Evolutionary conservation across 2,797 vertebrate genomes (phyloP), one percentile per base, ranked within the genome.

Genomic region (Pantherophis vulpinus): DNA sequence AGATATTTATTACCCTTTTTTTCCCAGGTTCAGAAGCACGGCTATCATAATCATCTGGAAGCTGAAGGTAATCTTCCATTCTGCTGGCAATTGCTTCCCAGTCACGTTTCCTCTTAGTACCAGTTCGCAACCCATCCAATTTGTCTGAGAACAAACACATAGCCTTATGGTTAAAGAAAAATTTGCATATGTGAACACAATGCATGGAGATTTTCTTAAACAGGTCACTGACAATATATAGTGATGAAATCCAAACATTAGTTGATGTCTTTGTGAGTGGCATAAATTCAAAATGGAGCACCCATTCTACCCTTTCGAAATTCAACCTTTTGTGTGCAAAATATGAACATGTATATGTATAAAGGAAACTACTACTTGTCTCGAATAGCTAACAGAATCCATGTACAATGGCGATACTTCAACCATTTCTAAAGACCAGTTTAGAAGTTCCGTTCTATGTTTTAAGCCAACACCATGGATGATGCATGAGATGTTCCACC

Each of bases 41-140:
- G 58, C 98, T 98, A 93, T 99, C 99, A 95, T 99, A 99, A 96
- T 99, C 99, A 93, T 99, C 99, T 11, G 99, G 99, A 96, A 99
- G 98, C 97, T 99, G 99, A 86, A 99, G 98, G 96, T 98, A 99
- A 98, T 99, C 98, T 96, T 99, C 99, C 97, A 99, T 97, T 94
- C 98, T 98, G 96, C 97, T 99, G 92, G 98, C 98, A 97, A 98
- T 96, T 88, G 98, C 97, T 91, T 98, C 98, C 96, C 98, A 98
- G 95, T 99, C 98, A 90, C 99, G 99, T 93, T 99, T 99, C 97
- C 99, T 98, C 97, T 99, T 99, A 95, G 98, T 97, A 23, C 99
- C 97, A 95, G 98, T 98, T 94, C 98, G 98, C 97, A 99, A 98
- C 95, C 99, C 99, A 66, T 99, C 99, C 98, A 99, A 97, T 97